phyloP scores from a whole-genome alignment of 2,888 invertebrate species.

The Xestia rhomboidea region DNA sequence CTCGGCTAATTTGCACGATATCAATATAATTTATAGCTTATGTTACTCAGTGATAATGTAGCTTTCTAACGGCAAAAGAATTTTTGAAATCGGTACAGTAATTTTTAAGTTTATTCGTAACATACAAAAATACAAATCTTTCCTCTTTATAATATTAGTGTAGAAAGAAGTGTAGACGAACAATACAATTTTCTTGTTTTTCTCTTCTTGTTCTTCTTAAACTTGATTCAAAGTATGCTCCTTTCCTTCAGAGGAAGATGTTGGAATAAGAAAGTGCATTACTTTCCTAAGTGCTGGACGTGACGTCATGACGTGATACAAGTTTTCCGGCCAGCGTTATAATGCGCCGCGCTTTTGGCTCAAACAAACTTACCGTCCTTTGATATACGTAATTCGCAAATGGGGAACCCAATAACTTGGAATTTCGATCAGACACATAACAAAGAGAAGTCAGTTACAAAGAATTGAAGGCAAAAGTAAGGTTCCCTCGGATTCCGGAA shows the following conservation, averaged over 20 bases:
- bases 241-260: constrained; percentile 4
- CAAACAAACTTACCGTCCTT: constrained; percentile 27
- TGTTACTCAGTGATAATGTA: too few species aligned
- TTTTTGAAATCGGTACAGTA: too few species aligned
- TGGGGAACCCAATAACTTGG: constrained; percentile 43
- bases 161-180: too few species aligned
- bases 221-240: constrained; percentile 3
- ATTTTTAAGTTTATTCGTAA: too few species aligned
- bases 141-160: too few species aligned
- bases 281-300: constrained; percentile 15
- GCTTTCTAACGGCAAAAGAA: too few species aligned
- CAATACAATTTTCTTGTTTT: background rate
- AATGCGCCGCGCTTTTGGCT: constrained; percentile 5
- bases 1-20: too few species aligned
- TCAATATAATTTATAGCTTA: too few species aligned
- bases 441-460: constrained; percentile 49
- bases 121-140: too few species aligned
- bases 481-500: constrained; percentile 25
- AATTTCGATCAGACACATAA: constrained; percentile 48
- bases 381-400: constrained; percentile 35
- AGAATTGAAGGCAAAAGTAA: constrained; percentile 44
- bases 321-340: background rate
- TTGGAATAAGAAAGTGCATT: constrained; percentile 26
- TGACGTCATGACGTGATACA: too few species aligned
- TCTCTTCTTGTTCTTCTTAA: background rate